Evolutionary conservation across 2,888 invertebrate species (phyloP).

Genomic region (Tanypteryx hageni): DNA sequence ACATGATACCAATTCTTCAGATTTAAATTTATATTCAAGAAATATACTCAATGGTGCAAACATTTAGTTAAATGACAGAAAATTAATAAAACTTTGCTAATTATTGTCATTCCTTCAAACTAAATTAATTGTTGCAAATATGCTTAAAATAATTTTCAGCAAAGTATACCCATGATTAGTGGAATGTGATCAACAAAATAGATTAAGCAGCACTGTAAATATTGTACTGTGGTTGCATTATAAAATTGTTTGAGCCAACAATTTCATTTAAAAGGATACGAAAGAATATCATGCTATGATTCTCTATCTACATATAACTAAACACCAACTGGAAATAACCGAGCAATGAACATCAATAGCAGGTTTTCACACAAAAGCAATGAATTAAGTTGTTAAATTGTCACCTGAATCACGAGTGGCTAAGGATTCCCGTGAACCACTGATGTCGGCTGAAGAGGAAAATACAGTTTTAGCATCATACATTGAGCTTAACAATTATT

Average conservation of each 20-base stretch:
- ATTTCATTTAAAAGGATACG: too few species aligned
- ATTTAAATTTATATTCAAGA: too few species aligned
- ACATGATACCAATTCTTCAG: too few species aligned
- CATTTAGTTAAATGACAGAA: too few species aligned
- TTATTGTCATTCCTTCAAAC: too few species aligned
- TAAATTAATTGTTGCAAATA: too few species aligned
- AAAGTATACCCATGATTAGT: too few species aligned
- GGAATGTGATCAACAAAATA: too few species aligned
- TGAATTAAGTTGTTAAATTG: constrained; percentile 49
- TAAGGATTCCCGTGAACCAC: constrained; percentile 88
- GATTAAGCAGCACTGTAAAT: not conserved
- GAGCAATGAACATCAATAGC: constrained; percentile 52
- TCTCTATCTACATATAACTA: not conserved
- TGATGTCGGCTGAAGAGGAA: constrained; percentile 81
- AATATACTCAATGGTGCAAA: too few species aligned
- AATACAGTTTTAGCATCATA: constrained; percentile 49
- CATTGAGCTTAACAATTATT: not conserved
- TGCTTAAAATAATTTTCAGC: too few species aligned
- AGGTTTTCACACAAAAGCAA: constrained; percentile 52
- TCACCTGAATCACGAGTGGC: constrained; percentile 89
- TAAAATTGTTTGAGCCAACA: too few species aligned
- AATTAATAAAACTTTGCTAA: too few species aligned
- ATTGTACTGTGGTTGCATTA: not conserved
- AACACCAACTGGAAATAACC: constrained; percentile 3
- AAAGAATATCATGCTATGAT: not conserved